phyloP scores from a whole-genome alignment of 1,140 invertebrate species.

The Leptonema lineaticorne region DNA sequence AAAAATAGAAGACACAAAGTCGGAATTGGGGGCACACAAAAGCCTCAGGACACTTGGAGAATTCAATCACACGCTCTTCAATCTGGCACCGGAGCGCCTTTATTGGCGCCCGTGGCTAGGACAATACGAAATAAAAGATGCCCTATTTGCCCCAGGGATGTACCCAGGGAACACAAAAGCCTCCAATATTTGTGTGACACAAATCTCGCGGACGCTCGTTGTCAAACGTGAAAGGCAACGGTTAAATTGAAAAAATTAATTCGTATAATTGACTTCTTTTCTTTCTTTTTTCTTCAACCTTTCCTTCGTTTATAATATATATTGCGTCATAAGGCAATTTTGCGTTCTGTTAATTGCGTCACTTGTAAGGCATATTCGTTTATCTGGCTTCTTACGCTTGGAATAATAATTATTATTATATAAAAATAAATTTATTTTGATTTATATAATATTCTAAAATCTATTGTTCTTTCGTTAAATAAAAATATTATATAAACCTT shows the following conservation, averaged over 20 bases:
- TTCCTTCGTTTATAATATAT: too few species aligned
- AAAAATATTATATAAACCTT: too few species aligned
- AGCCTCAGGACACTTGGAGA: constrained; percentile 32
- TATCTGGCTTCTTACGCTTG: too few species aligned
- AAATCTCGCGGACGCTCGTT: not conserved
- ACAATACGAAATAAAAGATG: constrained; percentile 38
- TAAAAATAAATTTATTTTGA: too few species aligned
- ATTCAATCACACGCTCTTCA: constrained; percentile 41
- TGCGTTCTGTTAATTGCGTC: too few species aligned
- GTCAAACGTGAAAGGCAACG: constrained; percentile 13
- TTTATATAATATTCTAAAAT: too few species aligned
- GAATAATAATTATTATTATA: too few species aligned
- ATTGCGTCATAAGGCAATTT: too few species aligned
- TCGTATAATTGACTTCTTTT: not conserved
- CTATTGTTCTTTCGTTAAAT: too few species aligned
- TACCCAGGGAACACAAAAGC: constrained; percentile 5
- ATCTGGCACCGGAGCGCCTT: constrained; percentile 31
- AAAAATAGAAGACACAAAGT: not conserved
- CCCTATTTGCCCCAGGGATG: constrained; percentile 12
- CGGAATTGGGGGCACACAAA: constrained; percentile 2
- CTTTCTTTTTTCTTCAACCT: too few species aligned
- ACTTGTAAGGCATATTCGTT: too few species aligned
- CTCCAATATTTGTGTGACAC: constrained; percentile 9
- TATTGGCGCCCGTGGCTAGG: constrained; percentile 35
- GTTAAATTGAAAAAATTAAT: constrained; percentile 14